Evolutionary conservation across 2,797 vertebrate genomes (phyloP).

Genomic region (Thaleichthys pacificus): DNA sequence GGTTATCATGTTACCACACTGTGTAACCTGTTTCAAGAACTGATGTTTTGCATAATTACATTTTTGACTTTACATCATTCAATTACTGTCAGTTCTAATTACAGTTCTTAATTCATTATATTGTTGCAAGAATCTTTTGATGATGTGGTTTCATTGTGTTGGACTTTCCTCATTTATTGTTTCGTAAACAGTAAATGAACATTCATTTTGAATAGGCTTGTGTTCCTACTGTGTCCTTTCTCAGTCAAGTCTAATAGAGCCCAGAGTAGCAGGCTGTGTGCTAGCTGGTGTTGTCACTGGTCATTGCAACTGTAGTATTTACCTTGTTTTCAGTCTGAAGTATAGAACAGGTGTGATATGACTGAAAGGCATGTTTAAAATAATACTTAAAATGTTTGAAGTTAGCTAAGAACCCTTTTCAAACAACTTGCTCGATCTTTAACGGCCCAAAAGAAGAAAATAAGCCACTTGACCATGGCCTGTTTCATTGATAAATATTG

Average conservation of each 20-base stretch:
- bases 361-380: not conserved
- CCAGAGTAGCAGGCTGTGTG: too few relatives aligned
- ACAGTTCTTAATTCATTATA: not conserved
- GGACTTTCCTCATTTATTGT: slow-evolving; percentile 39
- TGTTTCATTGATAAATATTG: not conserved
- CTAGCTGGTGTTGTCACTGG: too few relatives aligned
- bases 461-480: not conserved
- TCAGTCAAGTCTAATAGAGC: slow-evolving; percentile 52
- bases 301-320: too few relatives aligned
- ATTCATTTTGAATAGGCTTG: slow-evolving; percentile 42
- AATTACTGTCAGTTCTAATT: not conserved
- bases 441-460: not conserved
- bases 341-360: not conserved
- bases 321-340: too few relatives aligned
- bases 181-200: slow-evolving; percentile 28
- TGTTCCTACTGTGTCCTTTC: slow-evolving; percentile 44
- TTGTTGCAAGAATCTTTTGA: too few relatives aligned
- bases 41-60: slow-evolving; percentile 20
- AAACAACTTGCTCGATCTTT: too few relatives aligned
- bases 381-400: not conserved
- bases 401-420: not conserved
- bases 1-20: slow-evolving; percentile 46
- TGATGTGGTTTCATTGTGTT: slow-evolving; percentile 26
- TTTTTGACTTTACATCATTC: not conserved
- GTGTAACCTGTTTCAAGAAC: slow-evolving; percentile 36